These are phyloP conservation scores for Escarpia spicata DNA, from an alignment of 2,888 invertebrate genomes.

Conservation along the genomic window DNA sequence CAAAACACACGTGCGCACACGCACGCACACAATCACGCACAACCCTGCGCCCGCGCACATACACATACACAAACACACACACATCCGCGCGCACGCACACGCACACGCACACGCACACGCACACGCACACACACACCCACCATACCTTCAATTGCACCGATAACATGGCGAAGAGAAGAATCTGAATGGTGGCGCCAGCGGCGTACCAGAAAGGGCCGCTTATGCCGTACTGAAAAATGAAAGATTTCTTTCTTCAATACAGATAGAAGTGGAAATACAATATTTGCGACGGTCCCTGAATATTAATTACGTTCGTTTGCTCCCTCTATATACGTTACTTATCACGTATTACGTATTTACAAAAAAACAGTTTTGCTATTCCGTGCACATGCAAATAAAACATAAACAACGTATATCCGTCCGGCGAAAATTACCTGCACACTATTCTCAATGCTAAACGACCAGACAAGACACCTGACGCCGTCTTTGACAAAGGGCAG, in stretches of 20 bases:
- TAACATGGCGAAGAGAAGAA: slow-evolving; percentile 54
- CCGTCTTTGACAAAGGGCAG: not conserved
- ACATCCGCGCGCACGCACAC: not conserved
- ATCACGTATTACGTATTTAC: not conserved
- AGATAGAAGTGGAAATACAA: not conserved
- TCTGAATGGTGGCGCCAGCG: slow-evolving; percentile 62
- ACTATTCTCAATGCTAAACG: not conserved
- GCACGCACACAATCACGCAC: no score
- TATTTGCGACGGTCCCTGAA: not conserved
- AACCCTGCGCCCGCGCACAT: no score
- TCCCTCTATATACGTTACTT: not conserved
- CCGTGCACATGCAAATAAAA: not conserved
- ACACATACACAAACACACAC: no score
- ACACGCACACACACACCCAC: not conserved
- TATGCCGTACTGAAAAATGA: slow-evolving; percentile 57
- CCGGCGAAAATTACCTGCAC: not conserved
- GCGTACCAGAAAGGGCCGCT: slow-evolving; percentile 65
- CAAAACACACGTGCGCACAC: no score
- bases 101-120: not conserved
- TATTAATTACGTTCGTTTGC: no score
- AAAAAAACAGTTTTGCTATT: not conserved
- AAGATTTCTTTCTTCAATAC: not conserved
- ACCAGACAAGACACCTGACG: not conserved
- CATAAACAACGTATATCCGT: not conserved
- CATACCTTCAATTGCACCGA: slow-evolving; percentile 59